Base-by-base conservation (phyloP, 2,888 invertebrate species). In the Anarsia innoxiella region DNA sequence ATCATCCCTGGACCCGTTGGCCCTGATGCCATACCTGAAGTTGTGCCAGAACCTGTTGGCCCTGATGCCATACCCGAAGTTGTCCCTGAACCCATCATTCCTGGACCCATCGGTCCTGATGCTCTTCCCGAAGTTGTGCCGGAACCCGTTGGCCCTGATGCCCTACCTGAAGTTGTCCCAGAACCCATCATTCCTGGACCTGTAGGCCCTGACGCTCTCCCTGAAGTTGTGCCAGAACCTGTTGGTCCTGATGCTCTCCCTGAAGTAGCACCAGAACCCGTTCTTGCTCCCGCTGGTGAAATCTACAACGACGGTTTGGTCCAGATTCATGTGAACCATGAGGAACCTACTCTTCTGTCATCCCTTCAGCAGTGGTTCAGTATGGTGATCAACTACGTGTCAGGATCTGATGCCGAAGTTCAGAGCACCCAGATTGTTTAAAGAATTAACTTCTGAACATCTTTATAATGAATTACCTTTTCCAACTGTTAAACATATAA, bases 321-420 rank as follows among this genome's bases (percentile, higher is more conserved):
- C 1, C 67, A 70, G 31, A 1, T 42, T 51, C 1, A 40, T 77
- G 51, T 52, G 1, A 56, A 68, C n/a, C n/a, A n/a, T 2, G 48
- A 68, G 37, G 67, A 73, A 1, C 36, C 57, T 3, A 56, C 71
- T 1, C 38, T 75, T n/a, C 8, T 74, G 1, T 33, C 62, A 8
- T 67, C 73, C 2, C 46, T 80, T 2, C 66, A 70, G 41, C 59
- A 61, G 13, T 82, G 82, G 82, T 59, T 79, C 48, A 72, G 45
- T 48, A 42, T 76, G 49, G 56, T 68, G 10, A 12, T 82, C 16
- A 76, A 72, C 56, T 80, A 77, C 56, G 63, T 82, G 49, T 66
- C 40, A 5, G 19, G 19, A 19, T 5, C 4, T 19, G 19, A 3
- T 19, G 19, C 19, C 19, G 19, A n/a, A n/a, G n/a, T n/a, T n/a